phyloP scores from a whole-genome alignment of 2,797 vertebrate genomes.

The Miichthys miiuy region DNA sequence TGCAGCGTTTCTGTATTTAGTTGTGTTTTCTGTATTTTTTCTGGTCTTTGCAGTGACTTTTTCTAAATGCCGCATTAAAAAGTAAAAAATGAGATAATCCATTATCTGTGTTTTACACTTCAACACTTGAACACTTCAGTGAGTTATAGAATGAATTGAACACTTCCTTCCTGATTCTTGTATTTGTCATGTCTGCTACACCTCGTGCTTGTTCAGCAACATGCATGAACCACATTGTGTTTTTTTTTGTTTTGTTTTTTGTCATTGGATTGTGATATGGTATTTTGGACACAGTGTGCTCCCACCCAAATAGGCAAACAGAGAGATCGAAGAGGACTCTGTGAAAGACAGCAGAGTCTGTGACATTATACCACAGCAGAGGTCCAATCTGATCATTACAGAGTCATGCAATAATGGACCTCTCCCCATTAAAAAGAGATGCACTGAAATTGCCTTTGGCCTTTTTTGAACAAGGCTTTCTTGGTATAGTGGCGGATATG shows the following conservation, averaged over 20 bases:
- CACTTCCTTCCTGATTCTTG: neutral
- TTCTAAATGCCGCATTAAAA: neutral
- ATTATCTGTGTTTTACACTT: neutral
- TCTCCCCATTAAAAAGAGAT: slow-evolving; percentile 59
- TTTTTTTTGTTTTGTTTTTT: slow-evolving; percentile 2
- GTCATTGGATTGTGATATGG: slow-evolving; percentile 42
- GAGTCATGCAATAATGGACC: slow-evolving; percentile 52
- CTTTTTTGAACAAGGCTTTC: slow-evolving; percentile 55
- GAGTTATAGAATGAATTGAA: neutral
- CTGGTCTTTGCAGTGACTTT: neutral
- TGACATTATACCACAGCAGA: slow-evolving; percentile 44
- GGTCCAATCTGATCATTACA: slow-evolving; percentile 57
- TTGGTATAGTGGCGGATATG: slow-evolving; percentile 52
- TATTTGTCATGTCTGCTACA: slow-evolving; percentile 3
- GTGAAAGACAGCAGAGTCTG: slow-evolving; percentile 39
- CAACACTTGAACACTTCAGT: neutral
- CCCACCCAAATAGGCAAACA: slow-evolving; percentile 7
- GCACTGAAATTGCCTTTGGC: slow-evolving; percentile 58
- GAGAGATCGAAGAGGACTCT: neutral
- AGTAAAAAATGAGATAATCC: neutral
- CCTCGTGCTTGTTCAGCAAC: neutral
- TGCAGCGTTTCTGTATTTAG: neutral
- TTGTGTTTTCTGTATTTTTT: neutral
- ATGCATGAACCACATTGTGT: neutral
- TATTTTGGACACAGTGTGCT: slow-evolving; percentile 34